These are phyloP conservation scores for Anthonomus grandis DNA, from an alignment of 1,140 invertebrate species.

Conservation along the genomic window DNA sequence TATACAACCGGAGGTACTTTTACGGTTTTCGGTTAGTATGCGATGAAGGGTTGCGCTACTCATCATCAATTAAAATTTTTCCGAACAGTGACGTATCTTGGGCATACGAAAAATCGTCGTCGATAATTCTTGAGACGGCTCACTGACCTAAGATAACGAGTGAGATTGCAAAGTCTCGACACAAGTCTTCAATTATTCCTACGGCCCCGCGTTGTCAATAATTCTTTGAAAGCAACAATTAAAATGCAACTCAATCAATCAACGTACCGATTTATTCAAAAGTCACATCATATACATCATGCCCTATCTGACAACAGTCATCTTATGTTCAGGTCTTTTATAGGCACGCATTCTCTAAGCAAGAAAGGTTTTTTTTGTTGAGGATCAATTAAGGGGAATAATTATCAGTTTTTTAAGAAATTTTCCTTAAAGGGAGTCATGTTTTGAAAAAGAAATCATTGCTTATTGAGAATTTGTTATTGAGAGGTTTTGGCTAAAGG, in stretches of 20 bases:
- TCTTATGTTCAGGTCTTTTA: constrained; percentile 4
- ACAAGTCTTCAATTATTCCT: constrained; percentile 17
- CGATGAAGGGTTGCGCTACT: no score
- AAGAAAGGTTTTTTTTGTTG: no score
- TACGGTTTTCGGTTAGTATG: no score
- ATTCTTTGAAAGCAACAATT: constrained; percentile 17
- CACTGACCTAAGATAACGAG: constrained; percentile 15
- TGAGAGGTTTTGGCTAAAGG: not conserved
- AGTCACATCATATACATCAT: constrained; percentile 21
- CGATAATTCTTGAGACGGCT: constrained; percentile 7
- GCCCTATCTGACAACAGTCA: constrained; percentile 20
- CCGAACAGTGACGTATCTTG: no score
- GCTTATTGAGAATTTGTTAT: not conserved
- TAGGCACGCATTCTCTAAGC: no score
- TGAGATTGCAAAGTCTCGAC: constrained; percentile 8
- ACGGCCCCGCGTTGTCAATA: constrained; percentile 14
- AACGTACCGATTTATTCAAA: constrained; percentile 16
- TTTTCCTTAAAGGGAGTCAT: not conserved
- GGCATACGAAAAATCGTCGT: no score
- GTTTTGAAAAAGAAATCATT: not conserved
- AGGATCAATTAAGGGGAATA: no score
- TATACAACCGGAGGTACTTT: no score
- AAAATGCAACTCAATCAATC: constrained; percentile 24
- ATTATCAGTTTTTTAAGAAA: no score
- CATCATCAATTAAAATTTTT: no score